Evolutionary conservation across 1,140 invertebrate species (phyloP), one percentile per base, ranked within the genome.

Genomic region (Conus ventricosus): DNA sequence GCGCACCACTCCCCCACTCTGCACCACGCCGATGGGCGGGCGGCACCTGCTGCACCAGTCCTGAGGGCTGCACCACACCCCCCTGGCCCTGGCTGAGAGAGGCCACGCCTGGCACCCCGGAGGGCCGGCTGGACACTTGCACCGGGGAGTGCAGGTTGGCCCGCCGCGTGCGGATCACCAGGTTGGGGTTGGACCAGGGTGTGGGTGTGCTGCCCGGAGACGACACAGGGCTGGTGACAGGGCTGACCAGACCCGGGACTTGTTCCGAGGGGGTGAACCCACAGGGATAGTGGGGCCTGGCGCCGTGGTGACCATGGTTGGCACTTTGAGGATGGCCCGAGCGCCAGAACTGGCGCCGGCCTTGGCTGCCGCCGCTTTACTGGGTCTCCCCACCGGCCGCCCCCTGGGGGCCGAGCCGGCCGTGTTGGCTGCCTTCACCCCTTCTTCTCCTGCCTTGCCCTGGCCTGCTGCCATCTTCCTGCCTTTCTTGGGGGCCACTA

Each of bases 111-210:
- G 78, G 54, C 10, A 87, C 80, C 53, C 57, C 78, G 8, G 57
- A 11, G 23, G 78, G 75, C 20, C 57, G 85, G 81, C 83, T 71
- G 10, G 76, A 78, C 53, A 88, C 51, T 3, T 86, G 80, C 53
- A 88, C 90, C 86, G 91, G 88, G 82, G 91, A 92, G 86, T 94
- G 92, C 4, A 92, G 91, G 84, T 95, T 95, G 85, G 96, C 95
- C 55, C 96, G 93, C 51, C 96, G 90, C 13, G 96, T 96, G 60
- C 96, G 91, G 85, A 96, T 96, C 2, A 96, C 95, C 81, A 96
- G 93, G 91, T 96, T 95, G 17, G 95, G 95, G 92, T 96, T 96
- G 27, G 95, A 95, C 92, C 95, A 96, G 7, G 96, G 95, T 83
- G 90, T 91, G 71, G 93, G 92, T 11, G 91, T 84, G 82, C 87